Percentiles rank a stretch among this genome's conserved stretches.
These are phyloP conservation scores for Aix galericulata DNA, from an alignment of 2,113 vertebrate genomes.

Conservation along the genomic window DNA sequence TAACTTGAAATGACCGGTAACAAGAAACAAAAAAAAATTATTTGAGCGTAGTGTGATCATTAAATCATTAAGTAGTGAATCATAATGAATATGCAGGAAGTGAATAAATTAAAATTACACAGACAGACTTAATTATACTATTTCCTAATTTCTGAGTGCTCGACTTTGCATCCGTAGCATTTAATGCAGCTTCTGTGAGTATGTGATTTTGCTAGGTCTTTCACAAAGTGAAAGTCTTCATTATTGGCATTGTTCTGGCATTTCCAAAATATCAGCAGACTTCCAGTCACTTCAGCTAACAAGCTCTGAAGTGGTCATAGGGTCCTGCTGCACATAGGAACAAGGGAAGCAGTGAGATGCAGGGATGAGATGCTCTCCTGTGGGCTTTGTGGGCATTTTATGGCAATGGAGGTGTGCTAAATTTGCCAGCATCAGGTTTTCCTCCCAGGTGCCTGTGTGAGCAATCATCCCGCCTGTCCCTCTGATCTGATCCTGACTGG, in stretches of 20 bases:
- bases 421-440: not conserved
- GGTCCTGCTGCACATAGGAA: not conserved
- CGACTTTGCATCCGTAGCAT: not conserved
- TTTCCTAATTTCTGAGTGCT: conserved; percentile 6
- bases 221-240: not conserved
- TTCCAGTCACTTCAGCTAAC: not conserved
- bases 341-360: not conserved
- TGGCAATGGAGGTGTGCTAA: not conserved
- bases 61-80: conserved; percentile 7
- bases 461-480: not conserved
- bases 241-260: not conserved
- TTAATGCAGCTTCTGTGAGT: not conserved
- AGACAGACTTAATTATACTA: not conserved
- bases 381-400: not conserved
- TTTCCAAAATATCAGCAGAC: not conserved
- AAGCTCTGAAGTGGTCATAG: not conserved
- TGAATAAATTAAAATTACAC: conserved; percentile 17
- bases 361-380: not conserved
- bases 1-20: not conserved
- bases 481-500: rapidly evolving
- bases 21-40: not conserved
- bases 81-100: conserved; percentile 22
- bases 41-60: not conserved
- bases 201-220: not conserved
- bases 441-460: not conserved